Conservation (phyloP, 1,140 invertebrate species). For the Plectus sambesii region DNA sequence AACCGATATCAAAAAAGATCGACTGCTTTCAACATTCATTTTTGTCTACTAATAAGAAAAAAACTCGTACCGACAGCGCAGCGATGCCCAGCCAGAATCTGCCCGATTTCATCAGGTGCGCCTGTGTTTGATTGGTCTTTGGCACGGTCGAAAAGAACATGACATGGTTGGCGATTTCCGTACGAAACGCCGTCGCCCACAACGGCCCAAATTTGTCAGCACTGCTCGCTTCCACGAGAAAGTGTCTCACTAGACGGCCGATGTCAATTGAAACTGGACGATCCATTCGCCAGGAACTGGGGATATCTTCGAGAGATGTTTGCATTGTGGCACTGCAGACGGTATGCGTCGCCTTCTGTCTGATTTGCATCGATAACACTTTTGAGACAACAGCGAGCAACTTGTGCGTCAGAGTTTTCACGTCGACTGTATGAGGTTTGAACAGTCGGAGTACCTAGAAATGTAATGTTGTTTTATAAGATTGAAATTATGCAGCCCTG, state of each 20-base stretch:
- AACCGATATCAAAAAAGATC: no score
- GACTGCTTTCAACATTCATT: no score
- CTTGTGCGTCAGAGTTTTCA: constrained; percentile 32
- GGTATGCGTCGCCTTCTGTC: constrained; percentile 59
- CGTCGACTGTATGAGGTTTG: constrained; percentile 27
- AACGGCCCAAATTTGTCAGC: constrained; percentile 20
- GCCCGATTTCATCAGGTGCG: constrained; percentile 49
- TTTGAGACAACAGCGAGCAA: constrained; percentile 45
- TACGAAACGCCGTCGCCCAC: constrained; percentile 73
- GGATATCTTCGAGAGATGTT: constrained; percentile 54
- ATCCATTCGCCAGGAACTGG: constrained; percentile 47
- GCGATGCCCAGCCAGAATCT: constrained; percentile 72
- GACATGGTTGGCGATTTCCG: constrained; percentile 74
- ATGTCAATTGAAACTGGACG: constrained; percentile 33
- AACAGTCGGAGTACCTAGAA: constrained; percentile 30
- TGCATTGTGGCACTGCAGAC: constrained; percentile 54
- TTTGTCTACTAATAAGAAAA: no score
- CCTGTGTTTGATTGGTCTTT: no score
- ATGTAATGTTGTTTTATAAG: no score
- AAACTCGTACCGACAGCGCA: constrained; percentile 77
- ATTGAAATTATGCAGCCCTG: no score
- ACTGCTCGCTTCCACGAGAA: constrained; percentile 16
- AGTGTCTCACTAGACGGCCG: constrained; percentile 23
- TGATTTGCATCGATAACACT: constrained; percentile 67
- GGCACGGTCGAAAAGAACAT: constrained; percentile 43